These are phyloP conservation scores for Aradophagus sp. DNA, from an alignment of 1,140 invertebrate genomes.

Conservation along the genomic window DNA sequence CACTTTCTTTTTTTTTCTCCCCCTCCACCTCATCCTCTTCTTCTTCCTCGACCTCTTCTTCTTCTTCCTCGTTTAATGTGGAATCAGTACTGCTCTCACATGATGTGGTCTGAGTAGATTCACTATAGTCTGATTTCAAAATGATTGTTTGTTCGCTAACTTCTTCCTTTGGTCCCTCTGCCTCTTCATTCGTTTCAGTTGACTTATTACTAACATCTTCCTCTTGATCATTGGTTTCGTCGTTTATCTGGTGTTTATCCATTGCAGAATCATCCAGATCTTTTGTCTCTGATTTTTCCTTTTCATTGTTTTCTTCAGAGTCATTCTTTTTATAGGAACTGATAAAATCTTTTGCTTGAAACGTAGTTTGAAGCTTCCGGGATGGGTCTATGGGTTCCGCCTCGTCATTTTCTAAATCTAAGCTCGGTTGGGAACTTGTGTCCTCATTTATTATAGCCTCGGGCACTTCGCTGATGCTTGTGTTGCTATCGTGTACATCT, in stretches of 20 bases:
- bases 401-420: constrained; percentile 67
- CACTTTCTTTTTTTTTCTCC: too few species aligned
- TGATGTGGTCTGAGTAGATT: too few species aligned
- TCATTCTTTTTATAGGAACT: constrained; percentile 45
- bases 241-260: too few species aligned
- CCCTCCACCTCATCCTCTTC: neutral
- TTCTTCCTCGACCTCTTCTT: constrained; percentile 13
- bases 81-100: neutral
- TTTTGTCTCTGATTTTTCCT: constrained; percentile 2
- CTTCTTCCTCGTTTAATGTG: neutral
- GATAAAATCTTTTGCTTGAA: constrained; percentile 69
- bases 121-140: too few species aligned
- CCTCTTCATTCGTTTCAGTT: constrained; percentile 5
- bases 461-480: constrained; percentile 62
- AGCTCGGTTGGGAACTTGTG: constrained; percentile 70
- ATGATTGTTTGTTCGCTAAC: neutral
- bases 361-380: constrained; percentile 70
- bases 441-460: constrained; percentile 73
- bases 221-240: too few species aligned
- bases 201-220: too few species aligned
- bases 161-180: constrained; percentile 18
- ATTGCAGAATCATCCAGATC: too few species aligned
- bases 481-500: constrained; percentile 51
- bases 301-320: constrained; percentile 13
- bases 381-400: constrained; percentile 57